Percentiles rank a stretch among this genome's conserved stretches.
Evolutionary conservation across 2,888 invertebrate species (phyloP).

Genomic region (Agonopterix arenella): DNA sequence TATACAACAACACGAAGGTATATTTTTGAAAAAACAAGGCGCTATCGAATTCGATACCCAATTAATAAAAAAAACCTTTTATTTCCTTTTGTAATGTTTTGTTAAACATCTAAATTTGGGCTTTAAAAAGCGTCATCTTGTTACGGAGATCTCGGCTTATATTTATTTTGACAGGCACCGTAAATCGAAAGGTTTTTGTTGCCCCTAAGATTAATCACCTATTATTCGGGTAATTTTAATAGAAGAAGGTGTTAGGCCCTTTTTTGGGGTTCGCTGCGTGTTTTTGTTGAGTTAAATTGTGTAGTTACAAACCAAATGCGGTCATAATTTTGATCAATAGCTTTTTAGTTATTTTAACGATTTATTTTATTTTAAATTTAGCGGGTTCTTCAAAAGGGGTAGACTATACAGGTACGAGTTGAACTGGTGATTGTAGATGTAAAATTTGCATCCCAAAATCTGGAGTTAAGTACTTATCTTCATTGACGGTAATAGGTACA

Average conservation of each 20-base stretch:
- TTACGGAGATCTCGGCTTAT: slow-evolving; percentile 41
- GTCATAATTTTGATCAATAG: too few relatives aligned
- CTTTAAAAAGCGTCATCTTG: slow-evolving; percentile 33
- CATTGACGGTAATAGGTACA: too few relatives aligned
- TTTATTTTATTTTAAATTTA: too few relatives aligned
- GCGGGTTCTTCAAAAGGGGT: too few relatives aligned
- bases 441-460: too few relatives aligned
- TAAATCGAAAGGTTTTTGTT: slow-evolving; percentile 59
- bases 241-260: slow-evolving; percentile 52
- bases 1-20: background rate
- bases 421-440: too few relatives aligned
- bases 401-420: too few relatives aligned
- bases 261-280: slow-evolving; percentile 27
- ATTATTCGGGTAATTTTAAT: slow-evolving; percentile 69
- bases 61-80: slow-evolving; percentile 54
- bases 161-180: slow-evolving; percentile 64
- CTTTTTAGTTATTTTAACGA: too few relatives aligned
- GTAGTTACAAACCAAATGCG: too few relatives aligned
- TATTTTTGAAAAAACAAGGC: slow-evolving; percentile 25
- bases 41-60: slow-evolving; percentile 46
- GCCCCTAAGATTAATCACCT: slow-evolving; percentile 62
- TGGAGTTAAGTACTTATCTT: too few relatives aligned
- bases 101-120: slow-evolving; percentile 73
- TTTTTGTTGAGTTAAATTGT: slow-evolving; percentile 5
- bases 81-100: slow-evolving; percentile 57